Base-by-base conservation (phyloP, 2,113 vertebrate species). In the Poecile atricapillus region DNA sequence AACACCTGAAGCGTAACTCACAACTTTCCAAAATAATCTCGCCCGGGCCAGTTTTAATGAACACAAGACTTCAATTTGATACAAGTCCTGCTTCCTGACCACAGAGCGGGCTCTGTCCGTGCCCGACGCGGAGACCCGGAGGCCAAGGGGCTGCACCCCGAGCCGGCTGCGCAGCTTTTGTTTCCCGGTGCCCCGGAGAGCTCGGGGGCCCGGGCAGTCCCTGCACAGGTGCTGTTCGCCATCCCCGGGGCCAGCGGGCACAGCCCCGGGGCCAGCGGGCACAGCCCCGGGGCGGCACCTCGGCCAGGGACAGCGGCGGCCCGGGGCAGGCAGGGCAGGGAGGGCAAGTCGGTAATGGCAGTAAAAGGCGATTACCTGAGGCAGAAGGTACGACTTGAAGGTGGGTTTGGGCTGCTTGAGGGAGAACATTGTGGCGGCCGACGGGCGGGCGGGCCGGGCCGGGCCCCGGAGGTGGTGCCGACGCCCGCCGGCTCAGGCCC, bases 371-470 rank as follows among this genome's bases (percentile, higher is more conserved):
- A 85, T 97, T 97, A 99, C 99, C 98, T 99, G 99, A 33, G 98
- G 94, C 84, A 99, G 98, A 65, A 99, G 99, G 95, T 99, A 99
- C 58, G 98, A 98, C 94, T 97, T 99, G 97, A 99, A 99, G 63
- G 99, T 98, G 83, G 99, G 98, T 89, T 98, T 99, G 65, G 96
- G 95, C 62, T 98, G 98, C 98, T 98, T 99, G 70, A 97, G 97
- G 75, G 99, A 98, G 96, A 99, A 99, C 99, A 99, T 99, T 23
- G 91, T 71, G 35, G 68, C 63, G 20, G 78, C 69, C 73, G 56
- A 58, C 64, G 39, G 70, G n/a, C 80, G 37, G 64, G 50, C n/a
- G 58, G 56, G 67, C 59, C 28, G 58, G 47, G 74, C 62, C 63
- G 52, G 50, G 88, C 83, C 76, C 53, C 19, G 58, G 46, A 77